Percentiles rank a stretch among this genome's conserved stretches.
Evolutionary conservation across 1,140 invertebrate genomes (phyloP).

Genomic region (Daktulosphaira vitifoliae): DNA sequence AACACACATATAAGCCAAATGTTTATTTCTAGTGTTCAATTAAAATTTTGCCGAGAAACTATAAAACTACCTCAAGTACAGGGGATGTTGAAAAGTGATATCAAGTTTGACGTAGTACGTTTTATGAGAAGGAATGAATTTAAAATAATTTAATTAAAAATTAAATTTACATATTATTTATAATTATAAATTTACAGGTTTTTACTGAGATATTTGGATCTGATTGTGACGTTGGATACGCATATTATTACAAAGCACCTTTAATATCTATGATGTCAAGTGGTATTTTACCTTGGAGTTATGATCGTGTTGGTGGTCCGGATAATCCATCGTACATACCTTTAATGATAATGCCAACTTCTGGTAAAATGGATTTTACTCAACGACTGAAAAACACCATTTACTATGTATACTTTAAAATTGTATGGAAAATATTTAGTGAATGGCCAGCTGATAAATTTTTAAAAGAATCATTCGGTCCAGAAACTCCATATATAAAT

Average conservation of each 20-base stretch:
- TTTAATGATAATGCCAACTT: constrained; percentile 12
- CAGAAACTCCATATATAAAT: constrained; percentile 44
- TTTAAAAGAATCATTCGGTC: constrained; percentile 35
- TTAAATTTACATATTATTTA: too few species aligned
- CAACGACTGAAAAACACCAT: constrained; percentile 35
- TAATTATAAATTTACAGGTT: not conserved
- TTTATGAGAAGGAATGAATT: not conserved
- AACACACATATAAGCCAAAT: not conserved
- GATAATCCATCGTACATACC: constrained; percentile 37
- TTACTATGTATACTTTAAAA: constrained; percentile 19
- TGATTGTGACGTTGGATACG: constrained; percentile 39
- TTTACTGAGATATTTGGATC: constrained; percentile 37
- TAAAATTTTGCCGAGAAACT: not conserved
- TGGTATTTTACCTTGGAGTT: constrained; percentile 52
- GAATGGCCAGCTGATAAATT: constrained; percentile 18
- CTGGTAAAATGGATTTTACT: constrained; percentile 35
- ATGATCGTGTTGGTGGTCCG: constrained; percentile 41
- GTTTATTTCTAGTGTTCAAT: constrained; percentile 12
- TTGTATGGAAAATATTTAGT: constrained; percentile 8
- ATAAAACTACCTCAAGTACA: constrained; percentile 10
- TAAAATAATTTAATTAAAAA: too few species aligned
- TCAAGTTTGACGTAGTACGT: constrained; percentile 36
- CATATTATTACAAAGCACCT: constrained; percentile 43
- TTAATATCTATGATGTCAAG: constrained; percentile 51
- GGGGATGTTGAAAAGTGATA: constrained; percentile 21